Base-by-base conservation (phyloP, 2,888 invertebrate species). In the Dasypogon diadema region DNA sequence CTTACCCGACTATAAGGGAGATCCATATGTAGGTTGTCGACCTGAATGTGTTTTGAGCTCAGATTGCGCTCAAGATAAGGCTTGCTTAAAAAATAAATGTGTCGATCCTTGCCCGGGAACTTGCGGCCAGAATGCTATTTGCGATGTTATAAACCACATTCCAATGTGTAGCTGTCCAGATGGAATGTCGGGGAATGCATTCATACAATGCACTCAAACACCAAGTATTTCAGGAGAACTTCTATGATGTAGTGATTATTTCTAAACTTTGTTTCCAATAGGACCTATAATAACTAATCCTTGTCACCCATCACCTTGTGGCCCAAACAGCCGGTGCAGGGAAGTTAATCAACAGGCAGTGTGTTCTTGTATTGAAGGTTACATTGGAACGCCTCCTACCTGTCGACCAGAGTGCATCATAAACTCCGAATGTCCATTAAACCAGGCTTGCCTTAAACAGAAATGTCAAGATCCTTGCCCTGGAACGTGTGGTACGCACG, bases 81-180 rank as follows among this genome's bases (percentile, higher is more conserved):
- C 92, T 48, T 94, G 93, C 85, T 89, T 91, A 22, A 90, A 90
- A 81, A 91, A 91, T 83, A 91, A 90, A 81, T 93, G 93, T 82
- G 82, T 89, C 14, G 90, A 93, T 84, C 93, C 93, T n/a, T 94
- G 93, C 81, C 89, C 89, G 77, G 92, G 91, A 81, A 91, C 90
- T 16, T 94, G 94, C 84, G 93, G 92, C 8, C 83, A 88, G 73
- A 90, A 90, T 79, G 92, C 93, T 10, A 84, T 89, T 78, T 94
- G 94, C 81, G 89, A 90, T 82, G 92, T 93, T 2, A 88, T 92
- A 51, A 92, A 92, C 82, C 93, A 94, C 81, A 91, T 92, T 79
- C 92, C 93, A 8, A 91, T 91, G 76, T 91, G 91, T 79, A 87
- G 86, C 74, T 91, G 91, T 81, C 84, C 87, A 4, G 82, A 83